Evolutionary conservation across 2,113 vertebrate genomes (phyloP).

Genomic region (Brachypodius melanocephalos): DNA sequence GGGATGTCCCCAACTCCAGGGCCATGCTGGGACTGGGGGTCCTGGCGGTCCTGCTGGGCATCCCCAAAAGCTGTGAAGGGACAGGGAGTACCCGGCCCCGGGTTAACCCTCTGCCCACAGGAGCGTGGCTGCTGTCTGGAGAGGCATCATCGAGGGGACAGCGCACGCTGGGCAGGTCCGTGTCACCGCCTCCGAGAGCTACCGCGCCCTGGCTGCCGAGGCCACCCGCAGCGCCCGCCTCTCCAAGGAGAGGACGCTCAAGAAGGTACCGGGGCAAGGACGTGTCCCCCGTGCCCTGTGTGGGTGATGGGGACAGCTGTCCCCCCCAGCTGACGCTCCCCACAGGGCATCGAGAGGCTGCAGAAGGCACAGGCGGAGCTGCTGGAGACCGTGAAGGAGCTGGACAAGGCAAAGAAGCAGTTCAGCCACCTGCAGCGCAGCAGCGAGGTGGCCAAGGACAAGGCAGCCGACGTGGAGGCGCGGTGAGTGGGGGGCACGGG

Average conservation of each 20-base stretch:
- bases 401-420: conserved; percentile 83
- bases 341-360: conserved; percentile 80
- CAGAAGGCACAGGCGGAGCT: conserved; percentile 82
- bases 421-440: conserved; percentile 82
- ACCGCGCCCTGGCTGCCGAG: conserved; percentile 73
- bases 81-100: neutral
- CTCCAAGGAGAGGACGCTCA: conserved; percentile 81
- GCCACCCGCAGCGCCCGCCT: conserved; percentile 71
- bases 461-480: conserved; percentile 81
- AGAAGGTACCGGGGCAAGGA: conserved; percentile 70
- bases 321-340: neutral
- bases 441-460: conserved; percentile 80
- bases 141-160: conserved; percentile 80
- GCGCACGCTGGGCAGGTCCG: conserved; percentile 72
- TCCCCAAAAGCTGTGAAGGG: neutral
- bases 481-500: conserved; percentile 63
- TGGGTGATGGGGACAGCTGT: fast-evolving
- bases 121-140: conserved; percentile 80
- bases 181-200: conserved; percentile 75
- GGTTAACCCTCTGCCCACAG: conserved; percentile 5
- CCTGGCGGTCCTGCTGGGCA: neutral
- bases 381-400: conserved; percentile 82
- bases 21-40: fast-evolving
- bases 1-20: neutral
- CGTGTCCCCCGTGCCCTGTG: fast-evolving